Evolutionary conservation across 2,797 vertebrate species (phyloP).

Genomic region (Cheirogaleus major): DNA sequence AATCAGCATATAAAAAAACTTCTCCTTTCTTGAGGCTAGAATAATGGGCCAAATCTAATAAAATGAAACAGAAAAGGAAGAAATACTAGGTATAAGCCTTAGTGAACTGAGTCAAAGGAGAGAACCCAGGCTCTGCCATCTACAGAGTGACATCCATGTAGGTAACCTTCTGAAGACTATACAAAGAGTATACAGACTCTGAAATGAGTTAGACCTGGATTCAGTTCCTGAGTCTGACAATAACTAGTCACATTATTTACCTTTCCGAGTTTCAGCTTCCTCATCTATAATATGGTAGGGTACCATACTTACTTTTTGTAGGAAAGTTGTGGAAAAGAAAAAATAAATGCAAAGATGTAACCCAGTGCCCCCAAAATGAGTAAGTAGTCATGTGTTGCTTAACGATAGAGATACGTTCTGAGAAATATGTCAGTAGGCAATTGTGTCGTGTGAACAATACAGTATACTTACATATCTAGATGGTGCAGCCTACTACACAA

Average conservation of each 20-base stretch:
- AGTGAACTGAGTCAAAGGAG: not conserved
- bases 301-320: not conserved
- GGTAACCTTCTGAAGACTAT: not conserved
- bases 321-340: not conserved
- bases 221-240: not conserved
- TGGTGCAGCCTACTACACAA: not conserved
- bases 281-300: not conserved
- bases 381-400: not conserved
- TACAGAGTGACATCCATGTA: not conserved
- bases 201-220: not conserved
- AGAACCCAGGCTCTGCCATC: not conserved
- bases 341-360: not conserved
- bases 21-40: not conserved
- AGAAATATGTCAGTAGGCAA: not conserved
- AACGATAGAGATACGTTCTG: not conserved
- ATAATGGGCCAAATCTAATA: not conserved
- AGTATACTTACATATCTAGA: not conserved
- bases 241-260: not conserved
- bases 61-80: not conserved
- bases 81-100: not conserved
- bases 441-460: not conserved
- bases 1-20: not conserved
- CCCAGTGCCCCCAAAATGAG: not conserved
- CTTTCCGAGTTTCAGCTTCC: not conserved
- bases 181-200: not conserved